These are phyloP conservation scores for Popillia japonica DNA, from an alignment of 1,140 invertebrate genomes.

Conservation along the genomic window DNA sequence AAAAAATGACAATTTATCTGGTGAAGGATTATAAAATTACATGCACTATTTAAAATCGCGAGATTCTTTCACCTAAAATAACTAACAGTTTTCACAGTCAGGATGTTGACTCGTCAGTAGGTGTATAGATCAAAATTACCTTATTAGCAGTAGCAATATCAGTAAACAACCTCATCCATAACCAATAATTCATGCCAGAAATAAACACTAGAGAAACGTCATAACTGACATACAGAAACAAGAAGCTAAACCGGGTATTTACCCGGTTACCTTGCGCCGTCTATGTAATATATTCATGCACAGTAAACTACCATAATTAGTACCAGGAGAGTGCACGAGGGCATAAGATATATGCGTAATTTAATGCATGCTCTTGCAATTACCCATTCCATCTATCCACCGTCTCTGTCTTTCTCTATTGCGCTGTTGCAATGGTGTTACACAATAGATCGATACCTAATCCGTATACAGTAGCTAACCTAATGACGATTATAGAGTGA, in stretches of 20 bases:
- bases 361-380: slow-evolving; percentile 28
- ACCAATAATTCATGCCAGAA: neutral
- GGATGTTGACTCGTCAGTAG: no score
- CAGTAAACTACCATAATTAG: slow-evolving; percentile 21
- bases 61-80: no score
- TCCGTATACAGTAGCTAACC: neutral
- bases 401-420: neutral
- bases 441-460: neutral
- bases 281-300: slow-evolving; percentile 17
- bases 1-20: no score
- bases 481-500: neutral
- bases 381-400: neutral
- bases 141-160: no score
- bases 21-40: no score
- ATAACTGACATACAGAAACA: slow-evolving; percentile 6
- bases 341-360: slow-evolving; percentile 34
- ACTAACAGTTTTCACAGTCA: no score
- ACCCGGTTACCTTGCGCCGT: neutral
- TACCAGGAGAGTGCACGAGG: neutral
- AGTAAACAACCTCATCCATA: no score
- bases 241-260: slow-evolving; percentile 16
- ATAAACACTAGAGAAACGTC: neutral
- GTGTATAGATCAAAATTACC: no score
- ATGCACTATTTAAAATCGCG: no score
- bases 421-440: neutral